Evolutionary conservation across 1,140 invertebrate genomes (phyloP).

Genomic region (Holotrichia oblita): DNA sequence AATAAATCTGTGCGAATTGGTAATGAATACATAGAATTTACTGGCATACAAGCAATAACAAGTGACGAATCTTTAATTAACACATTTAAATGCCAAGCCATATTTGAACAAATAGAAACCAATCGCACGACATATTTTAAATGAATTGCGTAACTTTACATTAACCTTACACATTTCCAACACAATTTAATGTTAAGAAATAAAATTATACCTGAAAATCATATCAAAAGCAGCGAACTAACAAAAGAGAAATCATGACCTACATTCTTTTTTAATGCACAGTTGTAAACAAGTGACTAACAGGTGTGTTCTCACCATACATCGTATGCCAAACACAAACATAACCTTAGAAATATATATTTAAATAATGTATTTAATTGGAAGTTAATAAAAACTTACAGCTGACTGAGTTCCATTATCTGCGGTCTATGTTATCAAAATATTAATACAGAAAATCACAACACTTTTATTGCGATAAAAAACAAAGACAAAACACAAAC

Average conservation of each 20-base stretch:
- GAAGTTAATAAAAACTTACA: constrained; percentile 9
- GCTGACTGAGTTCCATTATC: constrained; percentile 7
- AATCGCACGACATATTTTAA: too few relatives aligned
- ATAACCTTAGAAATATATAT: constrained; percentile 6
- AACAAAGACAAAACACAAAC: neutral
- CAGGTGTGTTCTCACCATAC: constrained; percentile 25
- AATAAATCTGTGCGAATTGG: too few relatives aligned
- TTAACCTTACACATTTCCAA: too few relatives aligned
- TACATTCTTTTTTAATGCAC: neutral
- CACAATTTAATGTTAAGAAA: neutral
- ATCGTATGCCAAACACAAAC: constrained; percentile 16
- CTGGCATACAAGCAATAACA: too few relatives aligned
- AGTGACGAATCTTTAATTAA: neutral
- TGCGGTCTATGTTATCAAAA: neutral
- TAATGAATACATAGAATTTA: too few relatives aligned
- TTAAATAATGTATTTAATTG: neutral
- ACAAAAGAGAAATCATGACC: neutral
- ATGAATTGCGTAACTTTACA: too few relatives aligned
- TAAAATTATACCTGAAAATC: neutral
- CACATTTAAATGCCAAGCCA: constrained; percentile 21
- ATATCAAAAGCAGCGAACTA: too few relatives aligned
- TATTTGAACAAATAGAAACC: constrained; percentile 12
- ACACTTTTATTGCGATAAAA: neutral
- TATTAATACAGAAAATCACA: neutral
- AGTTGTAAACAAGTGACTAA: constrained; percentile 19